phyloP scores from a whole-genome alignment of 2,797 vertebrate genomes.

The Parauchenoglanis ngamensis region DNA sequence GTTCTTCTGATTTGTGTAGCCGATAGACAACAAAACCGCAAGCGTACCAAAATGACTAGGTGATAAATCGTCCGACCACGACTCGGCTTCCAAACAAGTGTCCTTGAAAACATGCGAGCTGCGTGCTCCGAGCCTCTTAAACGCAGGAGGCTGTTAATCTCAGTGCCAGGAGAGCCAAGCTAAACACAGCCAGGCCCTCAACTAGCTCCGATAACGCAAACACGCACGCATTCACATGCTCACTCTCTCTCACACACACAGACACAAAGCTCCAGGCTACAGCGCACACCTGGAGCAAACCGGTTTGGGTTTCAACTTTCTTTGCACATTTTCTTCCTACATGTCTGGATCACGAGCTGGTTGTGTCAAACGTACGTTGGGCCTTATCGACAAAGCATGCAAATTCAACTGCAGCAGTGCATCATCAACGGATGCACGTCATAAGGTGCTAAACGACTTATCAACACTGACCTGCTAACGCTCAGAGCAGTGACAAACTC shows the following conservation, averaged over 20 bases:
- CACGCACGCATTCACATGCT: conserved; percentile 5
- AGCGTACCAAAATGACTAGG: neutral
- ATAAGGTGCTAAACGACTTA: conserved; percentile 34
- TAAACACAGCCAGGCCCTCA: conserved; percentile 51
- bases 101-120: conserved; percentile 56
- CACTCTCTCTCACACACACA: conserved; percentile 5
- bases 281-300: conserved; percentile 49
- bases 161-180: conserved; percentile 47
- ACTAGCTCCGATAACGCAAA: conserved; percentile 45
- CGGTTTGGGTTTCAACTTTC: conserved; percentile 38
- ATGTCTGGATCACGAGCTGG: neutral
- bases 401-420: neutral
- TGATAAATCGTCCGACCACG: conserved; percentile 65
- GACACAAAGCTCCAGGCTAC: conserved; percentile 38
- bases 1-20: neutral
- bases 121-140: conserved; percentile 1
- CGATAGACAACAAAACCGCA: neutral
- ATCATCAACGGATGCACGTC: neutral
- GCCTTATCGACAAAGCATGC: neutral
- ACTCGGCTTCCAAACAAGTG: conserved; percentile 69
- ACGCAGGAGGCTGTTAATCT: conserved; percentile 45
- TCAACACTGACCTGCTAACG: conserved; percentile 45
- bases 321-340: neutral
- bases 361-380: neutral
- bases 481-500: conserved; percentile 9